Base-by-base conservation (phyloP, 1,140 invertebrate genomes). In the Wiebesia pumilae region DNA sequence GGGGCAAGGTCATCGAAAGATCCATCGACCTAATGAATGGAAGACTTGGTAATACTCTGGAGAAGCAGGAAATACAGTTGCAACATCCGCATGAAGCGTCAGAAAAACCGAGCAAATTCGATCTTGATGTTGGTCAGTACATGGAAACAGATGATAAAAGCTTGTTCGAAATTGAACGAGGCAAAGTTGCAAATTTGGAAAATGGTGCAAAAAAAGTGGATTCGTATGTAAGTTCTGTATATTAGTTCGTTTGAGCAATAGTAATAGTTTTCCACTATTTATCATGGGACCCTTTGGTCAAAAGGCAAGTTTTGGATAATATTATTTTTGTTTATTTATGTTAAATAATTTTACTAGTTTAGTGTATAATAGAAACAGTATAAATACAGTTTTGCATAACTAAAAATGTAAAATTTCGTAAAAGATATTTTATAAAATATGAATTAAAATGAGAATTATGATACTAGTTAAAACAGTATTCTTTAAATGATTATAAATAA, bases 101-200 rank as follows among this genome's bases (percentile, higher is more conserved):
- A 0, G 90, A 87, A 2, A 94, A 94, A 83, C 93, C 93, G 0
- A 89, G 86, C 10, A 94, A 93, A 81, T 90, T 94, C 38, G 93
- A 94, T 33, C 1, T 90, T 40, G 91, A 93, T 65, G 30, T 90
- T 4, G 88, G 88, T 0, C 90, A 91, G 33, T 82, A 90, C 65
- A 90, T 89, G 21, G 89, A 90, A 14, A 90, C 88, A 14, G 92
- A 93, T 47, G 89, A 91, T n/a, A 87, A 88, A 43, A 43, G 75
- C 33, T 38, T 90, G 35, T 88, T 89, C 79, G 89, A 67, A 47
- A 38, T 51, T 65, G 80, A 87, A 58, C 58, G 43, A 73, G 10
- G 24, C 10, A 21, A 35, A 30, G 35, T 4, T 40, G 33, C 71
- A 19, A 40, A 0, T 10, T 75, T 43, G 6, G 12, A 33, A 75